phyloP scores from a whole-genome alignment of 2,797 vertebrate genomes.

The Lophura swinhoii region DNA sequence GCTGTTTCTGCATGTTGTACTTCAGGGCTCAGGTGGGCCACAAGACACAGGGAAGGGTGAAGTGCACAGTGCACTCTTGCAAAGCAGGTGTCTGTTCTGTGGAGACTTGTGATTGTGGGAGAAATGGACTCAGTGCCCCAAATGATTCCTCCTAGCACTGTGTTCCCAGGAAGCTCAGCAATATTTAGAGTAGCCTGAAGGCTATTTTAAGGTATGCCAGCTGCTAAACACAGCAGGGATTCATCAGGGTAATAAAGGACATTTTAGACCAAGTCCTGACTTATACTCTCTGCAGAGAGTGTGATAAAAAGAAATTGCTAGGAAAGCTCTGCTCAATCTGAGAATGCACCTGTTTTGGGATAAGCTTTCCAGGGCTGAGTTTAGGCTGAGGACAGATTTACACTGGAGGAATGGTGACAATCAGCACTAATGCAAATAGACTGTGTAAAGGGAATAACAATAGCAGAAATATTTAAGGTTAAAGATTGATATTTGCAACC shows the following conservation, averaged over 20 bases:
- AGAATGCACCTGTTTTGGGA: constrained; percentile 34
- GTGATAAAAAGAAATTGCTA: constrained; percentile 9
- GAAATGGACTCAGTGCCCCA: background rate
- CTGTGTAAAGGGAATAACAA: constrained; percentile 7
- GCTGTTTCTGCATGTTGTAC: background rate
- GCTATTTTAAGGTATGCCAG: constrained; percentile 64
- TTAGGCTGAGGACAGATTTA: background rate
- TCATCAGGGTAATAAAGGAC: constrained; percentile 55
- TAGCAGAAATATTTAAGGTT: constrained; percentile 25
- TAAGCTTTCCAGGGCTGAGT: constrained; percentile 10
- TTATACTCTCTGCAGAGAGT: background rate
- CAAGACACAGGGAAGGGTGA: background rate
- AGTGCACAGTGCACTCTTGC: background rate
- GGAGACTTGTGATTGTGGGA: background rate
- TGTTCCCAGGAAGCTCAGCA: constrained; percentile 34
- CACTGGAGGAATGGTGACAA: background rate
- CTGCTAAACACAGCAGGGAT: constrained; percentile 60
- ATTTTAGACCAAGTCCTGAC: constrained; percentile 44
- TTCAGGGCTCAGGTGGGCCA: background rate
- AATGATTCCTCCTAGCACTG: background rate
- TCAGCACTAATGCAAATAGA: background rate
- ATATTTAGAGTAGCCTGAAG: constrained; percentile 22
- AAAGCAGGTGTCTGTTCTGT: background rate
- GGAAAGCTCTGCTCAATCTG: background rate
- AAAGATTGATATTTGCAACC: constrained; percentile 4